These are phyloP conservation scores for Drosophila stalkeri DNA, from an alignment of 2,888 invertebrate genomes.

Conservation along the genomic window DNA sequence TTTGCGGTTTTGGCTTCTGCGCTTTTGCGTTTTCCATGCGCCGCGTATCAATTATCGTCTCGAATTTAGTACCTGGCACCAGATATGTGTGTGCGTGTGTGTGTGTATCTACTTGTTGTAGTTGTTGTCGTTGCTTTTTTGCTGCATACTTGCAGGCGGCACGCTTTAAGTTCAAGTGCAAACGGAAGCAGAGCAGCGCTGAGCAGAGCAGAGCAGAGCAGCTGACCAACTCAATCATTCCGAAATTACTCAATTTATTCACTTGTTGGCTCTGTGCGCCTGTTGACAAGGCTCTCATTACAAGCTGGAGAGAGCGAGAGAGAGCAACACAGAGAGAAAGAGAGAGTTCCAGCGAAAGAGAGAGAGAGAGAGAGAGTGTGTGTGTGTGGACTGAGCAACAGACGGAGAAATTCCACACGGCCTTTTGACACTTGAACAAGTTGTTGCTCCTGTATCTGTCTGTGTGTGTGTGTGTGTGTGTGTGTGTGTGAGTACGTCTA, in stretches of 20 bases:
- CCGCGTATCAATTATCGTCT: slow-evolving; percentile 74
- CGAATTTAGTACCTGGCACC: slow-evolving; percentile 57
- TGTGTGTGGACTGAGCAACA: slow-evolving; percentile 1
- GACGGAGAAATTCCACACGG: slow-evolving; percentile 33
- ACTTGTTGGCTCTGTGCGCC: slow-evolving; percentile 36
- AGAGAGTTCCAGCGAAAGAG: slow-evolving; percentile 17
- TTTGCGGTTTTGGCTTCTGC: slow-evolving; percentile 70
- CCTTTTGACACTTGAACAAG: slow-evolving; percentile 57
- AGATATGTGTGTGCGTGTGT: slow-evolving; percentile 1
- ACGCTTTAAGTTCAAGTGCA: slow-evolving; percentile 72
- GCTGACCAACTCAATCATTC: slow-evolving; percentile 21
- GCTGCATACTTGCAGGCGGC: slow-evolving; percentile 62
- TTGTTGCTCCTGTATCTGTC: slow-evolving; percentile 15
- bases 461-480: neutral
- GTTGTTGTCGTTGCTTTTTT: slow-evolving; percentile 3
- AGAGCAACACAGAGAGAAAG: slow-evolving; percentile 20
- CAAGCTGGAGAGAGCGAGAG: slow-evolving; percentile 17
- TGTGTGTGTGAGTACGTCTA: neutral
- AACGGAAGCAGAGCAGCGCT: slow-evolving; percentile 25
- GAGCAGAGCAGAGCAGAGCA: slow-evolving; percentile 11
- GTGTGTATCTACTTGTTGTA: neutral
- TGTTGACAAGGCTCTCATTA: slow-evolving; percentile 55
- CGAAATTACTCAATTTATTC: slow-evolving; percentile 22
- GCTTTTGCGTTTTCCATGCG: slow-evolving; percentile 69
- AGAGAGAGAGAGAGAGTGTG: slow-evolving; percentile 6